These are phyloP conservation scores for Cataglyphis hispanica DNA, from an alignment of 1,140 invertebrate genomes.

Conservation along the genomic window DNA sequence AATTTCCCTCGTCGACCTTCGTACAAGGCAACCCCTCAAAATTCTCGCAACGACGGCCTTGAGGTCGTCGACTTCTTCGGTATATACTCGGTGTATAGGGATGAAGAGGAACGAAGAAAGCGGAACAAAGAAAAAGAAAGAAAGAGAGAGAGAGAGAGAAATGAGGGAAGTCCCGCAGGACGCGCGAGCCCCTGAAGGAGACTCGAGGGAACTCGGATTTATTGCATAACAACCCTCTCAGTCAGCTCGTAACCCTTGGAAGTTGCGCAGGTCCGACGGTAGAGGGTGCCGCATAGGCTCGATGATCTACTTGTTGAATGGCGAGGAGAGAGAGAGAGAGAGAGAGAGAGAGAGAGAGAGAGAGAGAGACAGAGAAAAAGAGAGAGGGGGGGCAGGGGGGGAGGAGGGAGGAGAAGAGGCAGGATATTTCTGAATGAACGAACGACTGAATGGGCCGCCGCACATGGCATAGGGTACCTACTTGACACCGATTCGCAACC, in stretches of 20 bases:
- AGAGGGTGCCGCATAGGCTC: slow-evolving; percentile 78
- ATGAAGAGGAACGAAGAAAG: slow-evolving; percentile 27
- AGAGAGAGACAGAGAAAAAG: slow-evolving; percentile 17
- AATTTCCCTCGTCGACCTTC: slow-evolving; percentile 23
- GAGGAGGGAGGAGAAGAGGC: slow-evolving; percentile 60
- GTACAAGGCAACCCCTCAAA: slow-evolving; percentile 53
- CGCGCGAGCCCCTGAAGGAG: slow-evolving; percentile 70
- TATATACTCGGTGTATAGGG: slow-evolving; percentile 32
- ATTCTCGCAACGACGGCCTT: slow-evolving; percentile 52
- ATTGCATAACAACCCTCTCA: slow-evolving; percentile 76
- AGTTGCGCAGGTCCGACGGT: slow-evolving; percentile 78
- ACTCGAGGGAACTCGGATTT: slow-evolving; percentile 74
- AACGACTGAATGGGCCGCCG: slow-evolving; percentile 78
- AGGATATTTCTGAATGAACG: slow-evolving; percentile 80
- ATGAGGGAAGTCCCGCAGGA: slow-evolving; percentile 48
- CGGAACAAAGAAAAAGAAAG: slow-evolving; percentile 2
- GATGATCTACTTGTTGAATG: slow-evolving; percentile 80
- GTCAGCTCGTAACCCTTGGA: slow-evolving; percentile 77
- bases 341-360: slow-evolving; percentile 7
- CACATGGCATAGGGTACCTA: slow-evolving; percentile 78
- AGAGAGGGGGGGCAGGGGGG: slow-evolving; percentile 26
- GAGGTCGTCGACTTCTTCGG: slow-evolving; percentile 60
- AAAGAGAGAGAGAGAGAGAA: slow-evolving; percentile 25
- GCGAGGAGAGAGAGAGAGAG: slow-evolving; percentile 67
- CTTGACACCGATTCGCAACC: slow-evolving; percentile 79